Conservation (phyloP, 2,113 vertebrate genomes). For the Tursiops truncatus region DNA sequence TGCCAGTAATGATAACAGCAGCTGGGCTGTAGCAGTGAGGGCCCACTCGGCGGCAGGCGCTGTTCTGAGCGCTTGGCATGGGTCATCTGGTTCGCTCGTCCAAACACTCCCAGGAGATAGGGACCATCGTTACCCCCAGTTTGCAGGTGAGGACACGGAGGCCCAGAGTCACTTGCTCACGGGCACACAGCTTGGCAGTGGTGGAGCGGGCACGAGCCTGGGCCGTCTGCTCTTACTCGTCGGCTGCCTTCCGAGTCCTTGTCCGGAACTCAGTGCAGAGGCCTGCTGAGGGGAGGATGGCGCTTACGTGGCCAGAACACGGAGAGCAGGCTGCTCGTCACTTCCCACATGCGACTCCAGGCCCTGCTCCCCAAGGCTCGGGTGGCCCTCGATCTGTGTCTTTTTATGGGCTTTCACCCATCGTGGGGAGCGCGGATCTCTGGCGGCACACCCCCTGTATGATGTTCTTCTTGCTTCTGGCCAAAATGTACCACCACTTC, state of each 20-base stretch:
- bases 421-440: neutral
- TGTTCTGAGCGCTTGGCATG: rapidly evolving
- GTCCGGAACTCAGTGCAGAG: too few relatives aligned
- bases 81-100: neutral
- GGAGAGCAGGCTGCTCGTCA: neutral
- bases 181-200: neutral
- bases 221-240: neutral
- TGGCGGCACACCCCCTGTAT: rapidly evolving
- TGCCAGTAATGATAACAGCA: neutral
- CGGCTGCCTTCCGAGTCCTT: neutral
- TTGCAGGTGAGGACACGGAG: neutral
- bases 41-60: rapidly evolving
- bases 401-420: rapidly evolving
- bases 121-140: rapidly evolving
- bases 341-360: rapidly evolving
- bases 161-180: neutral
- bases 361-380: neutral
- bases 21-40: rapidly evolving
- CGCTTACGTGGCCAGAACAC: rapidly evolving
- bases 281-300: neutral
- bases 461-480: neutral
- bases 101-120: neutral
- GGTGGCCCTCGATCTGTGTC: too few relatives aligned
- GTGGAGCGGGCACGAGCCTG: neutral
- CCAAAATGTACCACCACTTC: neutral